These are phyloP conservation scores for Amblyjoppa proteus DNA, from an alignment of 2,888 invertebrate genomes.

Conservation along the genomic window DNA sequence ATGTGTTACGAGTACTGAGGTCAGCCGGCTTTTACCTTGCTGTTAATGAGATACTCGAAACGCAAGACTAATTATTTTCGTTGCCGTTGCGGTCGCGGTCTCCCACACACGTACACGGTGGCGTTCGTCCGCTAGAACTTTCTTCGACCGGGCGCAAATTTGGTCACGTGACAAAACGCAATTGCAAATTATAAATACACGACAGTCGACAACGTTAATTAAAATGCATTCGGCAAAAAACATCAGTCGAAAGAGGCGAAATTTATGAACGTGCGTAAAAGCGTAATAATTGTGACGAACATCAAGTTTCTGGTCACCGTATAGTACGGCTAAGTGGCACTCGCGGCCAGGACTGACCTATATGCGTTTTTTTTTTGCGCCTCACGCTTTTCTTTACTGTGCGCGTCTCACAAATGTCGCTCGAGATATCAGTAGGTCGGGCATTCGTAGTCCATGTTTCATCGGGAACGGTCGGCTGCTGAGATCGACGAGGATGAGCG, in stretches of 20 bases:
- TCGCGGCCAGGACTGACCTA: conserved; percentile 49
- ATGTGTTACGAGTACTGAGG: conserved; percentile 42
- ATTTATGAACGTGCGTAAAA: not conserved
- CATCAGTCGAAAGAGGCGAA: not conserved
- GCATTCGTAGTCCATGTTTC: conserved; percentile 3
- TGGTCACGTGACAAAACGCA: not conserved
- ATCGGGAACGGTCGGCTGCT: not conserved
- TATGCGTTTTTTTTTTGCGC: conserved; percentile 47
- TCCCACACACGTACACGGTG: conserved; percentile 25
- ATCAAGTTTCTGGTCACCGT: conserved; percentile 4
- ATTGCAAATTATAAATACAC: not conserved
- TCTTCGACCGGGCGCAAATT: not conserved
- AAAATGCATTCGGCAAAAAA: not conserved
- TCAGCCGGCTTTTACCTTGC: conserved; percentile 42
- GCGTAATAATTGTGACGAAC: not conserved
- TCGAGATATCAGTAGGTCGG: not conserved
- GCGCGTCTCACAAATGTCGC: not conserved
- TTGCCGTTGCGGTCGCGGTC: conserved; percentile 45
- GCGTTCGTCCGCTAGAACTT: conserved; percentile 3
- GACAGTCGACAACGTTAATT: not conserved
- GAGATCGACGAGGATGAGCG: conserved; percentile 1
- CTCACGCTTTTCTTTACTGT: not conserved
- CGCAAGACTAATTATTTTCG: conserved; percentile 78
- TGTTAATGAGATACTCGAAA: conserved; percentile 80
- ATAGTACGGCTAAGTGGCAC: conserved; percentile 25